These are phyloP conservation scores for Apus apus DNA, from an alignment of 2,113 vertebrate species.

Conservation along the genomic window DNA sequence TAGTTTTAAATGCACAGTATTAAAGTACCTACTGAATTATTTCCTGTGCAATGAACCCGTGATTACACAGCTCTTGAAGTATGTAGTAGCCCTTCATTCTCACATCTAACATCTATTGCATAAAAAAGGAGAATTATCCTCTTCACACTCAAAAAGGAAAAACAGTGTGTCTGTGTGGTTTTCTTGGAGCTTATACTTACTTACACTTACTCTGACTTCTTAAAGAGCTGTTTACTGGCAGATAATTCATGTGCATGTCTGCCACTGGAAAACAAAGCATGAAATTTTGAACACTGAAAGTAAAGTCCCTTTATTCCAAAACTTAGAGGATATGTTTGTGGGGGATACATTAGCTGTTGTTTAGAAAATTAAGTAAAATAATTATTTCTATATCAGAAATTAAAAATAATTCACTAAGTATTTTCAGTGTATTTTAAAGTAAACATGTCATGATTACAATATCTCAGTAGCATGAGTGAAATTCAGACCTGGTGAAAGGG, in stretches of 20 bases:
- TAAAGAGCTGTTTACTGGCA: background rate
- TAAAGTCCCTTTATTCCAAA: background rate
- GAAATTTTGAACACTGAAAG: background rate
- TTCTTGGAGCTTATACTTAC: background rate
- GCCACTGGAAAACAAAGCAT: background rate
- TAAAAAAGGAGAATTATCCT: background rate
- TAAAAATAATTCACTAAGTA: conserved; percentile 9
- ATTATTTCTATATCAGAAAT: background rate
- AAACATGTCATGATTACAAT: background rate
- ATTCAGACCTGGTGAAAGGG: background rate
- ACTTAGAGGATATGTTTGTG: background rate
- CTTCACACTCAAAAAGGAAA: background rate
- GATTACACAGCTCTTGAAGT: background rate
- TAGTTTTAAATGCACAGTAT: background rate
- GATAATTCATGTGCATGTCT: background rate
- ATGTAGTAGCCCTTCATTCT: background rate
- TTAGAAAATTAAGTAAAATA: background rate
- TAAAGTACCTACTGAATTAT: background rate
- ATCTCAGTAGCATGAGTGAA: background rate
- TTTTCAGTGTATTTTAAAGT: background rate
- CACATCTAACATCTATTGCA: background rate
- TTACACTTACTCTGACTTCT: background rate
- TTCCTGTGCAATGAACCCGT: background rate
- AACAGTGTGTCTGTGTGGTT: background rate
- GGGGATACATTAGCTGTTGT: background rate